Evolutionary conservation across 2,888 invertebrate species (phyloP).

Genomic region (Trimorus sp.): DNA sequence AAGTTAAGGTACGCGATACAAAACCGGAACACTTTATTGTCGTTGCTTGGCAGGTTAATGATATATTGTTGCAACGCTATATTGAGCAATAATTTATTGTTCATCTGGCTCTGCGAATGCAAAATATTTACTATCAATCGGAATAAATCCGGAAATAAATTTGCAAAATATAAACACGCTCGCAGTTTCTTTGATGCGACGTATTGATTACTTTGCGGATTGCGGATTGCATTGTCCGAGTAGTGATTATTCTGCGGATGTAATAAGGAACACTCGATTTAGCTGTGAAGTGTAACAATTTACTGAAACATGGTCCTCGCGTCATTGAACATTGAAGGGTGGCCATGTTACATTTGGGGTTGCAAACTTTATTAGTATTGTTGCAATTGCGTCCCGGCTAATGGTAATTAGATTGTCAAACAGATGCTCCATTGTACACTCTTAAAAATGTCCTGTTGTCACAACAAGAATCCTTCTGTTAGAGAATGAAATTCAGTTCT

Average conservation of each 20-base stretch:
- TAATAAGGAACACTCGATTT: slow-evolving; percentile 60
- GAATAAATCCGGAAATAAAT: slow-evolving; percentile 21
- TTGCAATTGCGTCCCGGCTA: no score
- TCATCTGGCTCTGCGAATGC: neutral
- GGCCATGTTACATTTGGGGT: neutral
- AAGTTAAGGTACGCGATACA: no score
- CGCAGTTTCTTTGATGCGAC: slow-evolving; percentile 57
- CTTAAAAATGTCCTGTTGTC: no score
- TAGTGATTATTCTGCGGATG: slow-evolving; percentile 67
- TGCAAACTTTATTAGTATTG: neutral
- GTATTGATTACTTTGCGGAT: slow-evolving; percentile 67
- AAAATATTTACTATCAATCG: slow-evolving; percentile 25
- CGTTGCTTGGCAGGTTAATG: slow-evolving; percentile 4
- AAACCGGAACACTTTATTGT: slow-evolving; percentile 2
- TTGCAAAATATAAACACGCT: slow-evolving; percentile 57
- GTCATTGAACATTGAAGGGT: slow-evolving; percentile 3
- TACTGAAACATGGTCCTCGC: neutral
- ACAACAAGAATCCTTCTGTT: no score
- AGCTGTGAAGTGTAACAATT: slow-evolving; percentile 42
- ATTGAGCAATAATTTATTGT: slow-evolving; percentile 16
- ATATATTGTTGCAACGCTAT: neutral
- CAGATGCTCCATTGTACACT: no score
- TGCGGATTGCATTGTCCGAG: slow-evolving; percentile 65
- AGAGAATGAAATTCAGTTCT: no score
- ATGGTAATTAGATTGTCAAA: no score